These are phyloP conservation scores for Zapornia atra DNA, from an alignment of 2,113 vertebrate species.

Conservation along the genomic window DNA sequence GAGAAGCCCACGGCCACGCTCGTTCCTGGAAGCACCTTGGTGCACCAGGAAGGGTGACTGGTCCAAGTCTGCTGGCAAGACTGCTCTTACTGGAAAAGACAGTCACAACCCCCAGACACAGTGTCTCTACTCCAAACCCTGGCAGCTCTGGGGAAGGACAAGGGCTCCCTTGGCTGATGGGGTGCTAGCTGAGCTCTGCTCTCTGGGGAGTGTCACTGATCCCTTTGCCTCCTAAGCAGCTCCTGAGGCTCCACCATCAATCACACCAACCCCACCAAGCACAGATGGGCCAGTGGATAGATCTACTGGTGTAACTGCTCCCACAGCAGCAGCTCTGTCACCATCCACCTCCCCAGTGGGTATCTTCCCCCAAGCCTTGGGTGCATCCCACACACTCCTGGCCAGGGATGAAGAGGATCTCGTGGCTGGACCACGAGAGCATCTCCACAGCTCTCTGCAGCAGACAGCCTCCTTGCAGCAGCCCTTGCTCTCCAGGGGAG, in stretches of 20 bases:
- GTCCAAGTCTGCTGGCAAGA: neutral
- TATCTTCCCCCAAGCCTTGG: neutral
- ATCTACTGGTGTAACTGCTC: neutral
- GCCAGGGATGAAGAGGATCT: neutral
- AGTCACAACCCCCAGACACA: rapidly evolving
- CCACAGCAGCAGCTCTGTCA: neutral
- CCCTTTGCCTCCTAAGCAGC: rapidly evolving
- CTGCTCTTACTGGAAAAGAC: neutral
- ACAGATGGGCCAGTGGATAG: neutral
- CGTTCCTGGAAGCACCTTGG: slow-evolving; percentile 13
- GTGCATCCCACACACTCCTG: rapidly evolving
- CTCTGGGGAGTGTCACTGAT: rapidly evolving
- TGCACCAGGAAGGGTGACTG: neutral
- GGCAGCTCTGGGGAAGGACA: neutral
- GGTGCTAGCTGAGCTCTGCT: neutral
- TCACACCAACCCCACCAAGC: neutral
- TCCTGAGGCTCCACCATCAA: rapidly evolving
- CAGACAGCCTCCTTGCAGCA: neutral
- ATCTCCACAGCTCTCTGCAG: neutral
- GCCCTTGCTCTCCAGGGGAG: neutral
- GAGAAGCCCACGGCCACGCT: neutral
- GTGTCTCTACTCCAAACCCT: neutral
- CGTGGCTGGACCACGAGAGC: rapidly evolving
- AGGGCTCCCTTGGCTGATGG: neutral
- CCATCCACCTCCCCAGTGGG: neutral